Percentiles rank a stretch among this genome's conserved stretches.
Conservation (phyloP, 2,888 invertebrate genomes). For the Thysanoteuthis rhombus region DNA sequence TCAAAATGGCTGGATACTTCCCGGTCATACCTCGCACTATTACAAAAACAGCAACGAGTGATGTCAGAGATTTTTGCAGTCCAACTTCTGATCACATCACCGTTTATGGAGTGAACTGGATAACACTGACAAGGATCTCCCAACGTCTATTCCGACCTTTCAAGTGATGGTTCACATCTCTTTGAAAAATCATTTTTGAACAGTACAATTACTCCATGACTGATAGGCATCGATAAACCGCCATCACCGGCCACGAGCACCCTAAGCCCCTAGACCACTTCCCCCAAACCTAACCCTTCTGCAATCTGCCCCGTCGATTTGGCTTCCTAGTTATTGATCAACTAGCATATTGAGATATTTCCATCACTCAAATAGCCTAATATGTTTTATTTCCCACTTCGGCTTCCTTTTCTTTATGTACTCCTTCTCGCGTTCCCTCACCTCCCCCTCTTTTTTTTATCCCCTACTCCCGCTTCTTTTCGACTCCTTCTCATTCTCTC, state of each 20-base stretch:
- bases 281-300: no score
- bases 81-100: no score
- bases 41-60: no score
- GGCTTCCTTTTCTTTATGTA: neutral
- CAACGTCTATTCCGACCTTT: constrained; percentile 12
- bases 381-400: neutral
- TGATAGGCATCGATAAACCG: neutral
- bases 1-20: no score
- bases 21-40: no score
- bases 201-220: constrained; percentile 12
- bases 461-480: no score
- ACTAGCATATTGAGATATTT: constrained; percentile 12
- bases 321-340: neutral
- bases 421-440: rapidly evolving
- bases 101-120: neutral
- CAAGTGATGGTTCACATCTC: neutral
- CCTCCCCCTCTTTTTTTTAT: neutral
- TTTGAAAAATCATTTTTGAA: neutral
- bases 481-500: neutral
- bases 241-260: neutral
- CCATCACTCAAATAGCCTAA: neutral
- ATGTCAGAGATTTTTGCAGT: neutral
- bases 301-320: neutral
- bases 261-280: neutral
- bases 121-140: neutral